A percentile compares a stretch with the other conserved stretches of the same genome.
Conservation (phyloP, 2,797 vertebrate species). For the Scomberomorus guttatus region DNA sequence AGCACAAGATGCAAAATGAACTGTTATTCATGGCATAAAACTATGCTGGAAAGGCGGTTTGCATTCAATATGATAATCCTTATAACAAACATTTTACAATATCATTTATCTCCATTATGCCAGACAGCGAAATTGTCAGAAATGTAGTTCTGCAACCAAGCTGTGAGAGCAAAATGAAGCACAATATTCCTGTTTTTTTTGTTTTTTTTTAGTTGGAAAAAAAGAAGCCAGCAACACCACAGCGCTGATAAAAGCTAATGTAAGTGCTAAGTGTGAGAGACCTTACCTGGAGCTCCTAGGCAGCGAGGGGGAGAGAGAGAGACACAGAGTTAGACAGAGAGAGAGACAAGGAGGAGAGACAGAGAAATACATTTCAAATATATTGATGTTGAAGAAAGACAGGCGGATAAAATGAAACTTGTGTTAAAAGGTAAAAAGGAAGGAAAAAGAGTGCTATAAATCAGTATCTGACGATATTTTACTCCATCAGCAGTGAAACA, state of each 20-base stretch:
- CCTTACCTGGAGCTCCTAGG: slow-evolving; percentile 99
- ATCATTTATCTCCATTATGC: slow-evolving; percentile 27
- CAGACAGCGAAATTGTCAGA: slow-evolving; percentile 46
- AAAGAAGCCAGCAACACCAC: slow-evolving; percentile 72
- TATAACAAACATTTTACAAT: slow-evolving; percentile 25
- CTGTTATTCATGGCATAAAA: slow-evolving; percentile 61
- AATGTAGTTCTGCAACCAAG: slow-evolving; percentile 71
- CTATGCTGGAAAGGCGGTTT: slow-evolving; percentile 48
- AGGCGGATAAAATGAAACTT: slow-evolving; percentile 28
- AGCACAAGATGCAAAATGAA: slow-evolving; percentile 72
- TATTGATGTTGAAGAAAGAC: slow-evolving; percentile 43
- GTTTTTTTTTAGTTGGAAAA: slow-evolving; percentile 36
- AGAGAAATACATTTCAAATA: slow-evolving; percentile 67
- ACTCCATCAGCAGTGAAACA: background rate
- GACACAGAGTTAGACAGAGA: slow-evolving; percentile 79
- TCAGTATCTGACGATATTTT: too few relatives aligned
- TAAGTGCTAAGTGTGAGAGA: slow-evolving; percentile 66
- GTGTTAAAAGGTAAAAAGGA: slow-evolving; percentile 20
- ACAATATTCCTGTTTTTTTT: slow-evolving; percentile 33
- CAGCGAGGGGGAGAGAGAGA: slow-evolving; percentile 89
- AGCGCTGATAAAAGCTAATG: slow-evolving; percentile 72
- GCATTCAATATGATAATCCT: slow-evolving; percentile 25
- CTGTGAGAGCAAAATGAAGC: slow-evolving; percentile 67
- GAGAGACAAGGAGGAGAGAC: slow-evolving; percentile 61
- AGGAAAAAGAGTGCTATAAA: slow-evolving; percentile 12